Evolutionary conservation across 2,113 vertebrate species (phyloP), one percentile per base, ranked within the genome.

Genomic region (Puffinus mauretanicus): DNA sequence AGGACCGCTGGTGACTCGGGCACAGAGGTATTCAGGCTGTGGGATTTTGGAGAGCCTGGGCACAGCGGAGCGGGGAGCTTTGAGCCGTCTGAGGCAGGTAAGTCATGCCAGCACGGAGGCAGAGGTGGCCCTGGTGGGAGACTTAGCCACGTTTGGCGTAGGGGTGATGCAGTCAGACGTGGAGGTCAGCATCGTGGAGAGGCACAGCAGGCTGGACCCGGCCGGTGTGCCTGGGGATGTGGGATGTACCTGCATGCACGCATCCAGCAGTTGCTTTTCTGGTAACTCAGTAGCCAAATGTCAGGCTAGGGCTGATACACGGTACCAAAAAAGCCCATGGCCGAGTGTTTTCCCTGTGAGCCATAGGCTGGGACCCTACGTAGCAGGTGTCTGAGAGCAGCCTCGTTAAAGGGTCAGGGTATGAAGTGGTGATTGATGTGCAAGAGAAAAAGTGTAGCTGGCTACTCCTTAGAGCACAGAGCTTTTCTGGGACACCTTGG

Each of bases 81-180:
- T 34, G 25, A 70, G 49, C 55, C 7, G 1, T 22, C 25, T 66
- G 61, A 42, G 30, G 30, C 72, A 49, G 60, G 51, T 62, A 29
- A 51, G 42, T 42, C 16, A 7, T 22, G 42, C 13, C 46, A 40
- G 27, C 13, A 0, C 6, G 29, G 64, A 55, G 67, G 21, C 38
- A 69, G 58, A 13, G 18, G 19, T 54, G 61, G 6, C 25, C 11
- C 26, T 60, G 46, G 16, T 32, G 32, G 16, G n/a, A 47, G 44
- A 47, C 11, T 8, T 1, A 10, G n/a, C 57, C 32, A 36, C 9
- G 0, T 67, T 66, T 69, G 77, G 20, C 3, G 2, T 0, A 24
- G 83, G 47, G 22, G 29, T 30, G 51, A 81, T 25, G 52, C 24
- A 8, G 8, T 78, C 16, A 29, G 69, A 40, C 2, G 4, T 0